These are phyloP conservation scores for Colius striatus DNA, from an alignment of 2,113 vertebrate species.

Conservation along the genomic window DNA sequence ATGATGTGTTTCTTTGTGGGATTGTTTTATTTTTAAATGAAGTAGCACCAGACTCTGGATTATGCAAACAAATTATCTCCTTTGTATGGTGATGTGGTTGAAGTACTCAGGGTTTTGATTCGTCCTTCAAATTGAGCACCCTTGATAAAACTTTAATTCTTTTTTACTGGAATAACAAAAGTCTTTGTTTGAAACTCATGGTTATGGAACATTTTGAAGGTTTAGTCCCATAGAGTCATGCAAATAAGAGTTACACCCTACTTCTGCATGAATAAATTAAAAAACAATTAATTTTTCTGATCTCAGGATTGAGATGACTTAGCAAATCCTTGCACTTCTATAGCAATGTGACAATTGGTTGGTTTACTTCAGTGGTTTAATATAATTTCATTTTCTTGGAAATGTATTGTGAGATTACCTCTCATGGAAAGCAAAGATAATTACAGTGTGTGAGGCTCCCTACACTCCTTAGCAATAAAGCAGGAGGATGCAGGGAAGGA, in stretches of 20 bases:
- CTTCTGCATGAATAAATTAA: background rate
- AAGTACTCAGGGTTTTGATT: background rate
- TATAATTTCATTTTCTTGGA: constrained; percentile 1
- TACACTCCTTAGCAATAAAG: background rate
- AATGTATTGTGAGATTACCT: background rate
- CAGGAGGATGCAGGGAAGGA: background rate
- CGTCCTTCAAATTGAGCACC: constrained; percentile 9
- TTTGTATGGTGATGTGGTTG: background rate
- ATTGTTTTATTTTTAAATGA: background rate
- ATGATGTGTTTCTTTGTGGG: background rate
- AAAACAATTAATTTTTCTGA: background rate
- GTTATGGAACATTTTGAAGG: background rate
- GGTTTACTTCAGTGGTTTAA: background rate
- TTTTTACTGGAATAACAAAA: background rate
- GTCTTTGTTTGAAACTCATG: background rate
- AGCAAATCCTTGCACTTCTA: constrained; percentile 5
- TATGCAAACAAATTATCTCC: background rate
- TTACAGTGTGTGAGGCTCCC: background rate
- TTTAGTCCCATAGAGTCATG: background rate
- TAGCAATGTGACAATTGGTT: background rate
- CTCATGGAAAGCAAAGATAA: constrained; percentile 11
- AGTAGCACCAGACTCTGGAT: background rate
- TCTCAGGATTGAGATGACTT: background rate
- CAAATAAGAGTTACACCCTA: background rate
- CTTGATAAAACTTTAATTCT: constrained; percentile 48